Evolutionary conservation across 2,113 vertebrate species (phyloP).

Genomic region (Saimiri boliviensis): DNA sequence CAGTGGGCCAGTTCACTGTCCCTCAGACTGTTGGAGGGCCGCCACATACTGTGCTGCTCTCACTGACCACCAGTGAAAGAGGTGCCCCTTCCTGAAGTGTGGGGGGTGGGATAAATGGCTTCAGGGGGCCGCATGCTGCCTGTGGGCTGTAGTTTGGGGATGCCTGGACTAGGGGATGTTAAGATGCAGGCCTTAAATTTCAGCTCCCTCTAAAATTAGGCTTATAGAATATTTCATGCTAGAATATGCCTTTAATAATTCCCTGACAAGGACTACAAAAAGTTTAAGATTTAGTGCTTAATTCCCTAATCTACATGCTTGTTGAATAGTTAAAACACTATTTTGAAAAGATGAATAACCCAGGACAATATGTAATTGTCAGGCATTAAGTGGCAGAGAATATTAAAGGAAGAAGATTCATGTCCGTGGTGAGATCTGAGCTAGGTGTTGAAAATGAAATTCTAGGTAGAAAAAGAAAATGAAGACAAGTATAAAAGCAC

Average conservation of each 20-base stretch:
- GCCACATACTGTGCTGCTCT: no score
- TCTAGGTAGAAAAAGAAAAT: neutral
- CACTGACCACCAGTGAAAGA: no score
- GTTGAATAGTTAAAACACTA: neutral
- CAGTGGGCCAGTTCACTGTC: no score
- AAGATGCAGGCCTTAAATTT: conserved; percentile 20
- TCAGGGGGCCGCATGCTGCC: no score
- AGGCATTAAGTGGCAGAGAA: neutral
- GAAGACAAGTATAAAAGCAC: neutral
- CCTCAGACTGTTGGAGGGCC: no score
- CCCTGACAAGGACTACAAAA: neutral
- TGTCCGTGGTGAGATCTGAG: neutral
- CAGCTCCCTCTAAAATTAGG: conserved; percentile 1
- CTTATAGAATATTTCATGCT: conserved; percentile 31
- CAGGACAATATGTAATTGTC: neutral
- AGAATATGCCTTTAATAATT: conserved; percentile 24
- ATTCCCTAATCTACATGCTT: neutral
- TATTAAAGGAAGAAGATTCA: neutral
- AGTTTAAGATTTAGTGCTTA: conserved; percentile 7
- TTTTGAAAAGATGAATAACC: neutral
- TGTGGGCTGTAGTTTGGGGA: no score
- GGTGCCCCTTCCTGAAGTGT: no score
- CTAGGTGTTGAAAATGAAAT: conserved; percentile 18
- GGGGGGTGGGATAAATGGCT: no score
- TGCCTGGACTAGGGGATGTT: neutral